These are phyloP conservation scores for Lepeophtheirus nordmannii DNA, from an alignment of 2,888 invertebrate species.

Conservation along the genomic window DNA sequence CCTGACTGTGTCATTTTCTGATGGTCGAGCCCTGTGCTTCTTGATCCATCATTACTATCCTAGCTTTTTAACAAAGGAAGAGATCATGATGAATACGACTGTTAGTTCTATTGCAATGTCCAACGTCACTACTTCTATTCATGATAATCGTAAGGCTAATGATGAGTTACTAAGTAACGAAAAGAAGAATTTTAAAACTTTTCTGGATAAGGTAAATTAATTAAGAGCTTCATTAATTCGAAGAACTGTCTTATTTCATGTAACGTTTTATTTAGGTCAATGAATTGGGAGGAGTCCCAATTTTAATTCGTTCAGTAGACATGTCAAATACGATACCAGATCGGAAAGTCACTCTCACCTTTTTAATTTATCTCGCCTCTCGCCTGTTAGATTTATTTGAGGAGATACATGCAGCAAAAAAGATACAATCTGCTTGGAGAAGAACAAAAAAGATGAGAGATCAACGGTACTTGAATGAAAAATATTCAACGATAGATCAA, in stretches of 20 bases:
- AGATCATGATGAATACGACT: constrained; percentile 33
- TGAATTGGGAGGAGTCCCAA: constrained; percentile 37
- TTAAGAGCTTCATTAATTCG: too few relatives aligned
- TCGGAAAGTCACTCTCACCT: constrained; percentile 33
- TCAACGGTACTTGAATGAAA: too few relatives aligned
- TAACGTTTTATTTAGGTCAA: constrained; percentile 30
- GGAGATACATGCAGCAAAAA: constrained; percentile 35
- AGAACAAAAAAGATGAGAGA: constrained; percentile 29
- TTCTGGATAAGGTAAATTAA: constrained; percentile 36
- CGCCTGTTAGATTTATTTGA: constrained; percentile 36
- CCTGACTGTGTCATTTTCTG: constrained; percentile 38
- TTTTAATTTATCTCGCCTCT: constrained; percentile 35
- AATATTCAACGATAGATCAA: too few relatives aligned
- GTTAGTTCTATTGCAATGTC: background rate
- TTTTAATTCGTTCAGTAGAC: constrained; percentile 34
- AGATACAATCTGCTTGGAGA: constrained; percentile 36
- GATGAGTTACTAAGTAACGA: constrained; percentile 33
- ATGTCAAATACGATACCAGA: constrained; percentile 38
- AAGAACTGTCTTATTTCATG: too few relatives aligned
- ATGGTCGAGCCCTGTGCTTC: constrained; percentile 37
- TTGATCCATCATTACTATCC: constrained; percentile 38
- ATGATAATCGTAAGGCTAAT: background rate
- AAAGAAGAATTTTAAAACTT: constrained; percentile 34
- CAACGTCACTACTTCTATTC: background rate
- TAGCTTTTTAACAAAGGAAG: constrained; percentile 32